Base-by-base conservation (phyloP, 2,113 vertebrate genomes). In the Bos javanicus region DNA sequence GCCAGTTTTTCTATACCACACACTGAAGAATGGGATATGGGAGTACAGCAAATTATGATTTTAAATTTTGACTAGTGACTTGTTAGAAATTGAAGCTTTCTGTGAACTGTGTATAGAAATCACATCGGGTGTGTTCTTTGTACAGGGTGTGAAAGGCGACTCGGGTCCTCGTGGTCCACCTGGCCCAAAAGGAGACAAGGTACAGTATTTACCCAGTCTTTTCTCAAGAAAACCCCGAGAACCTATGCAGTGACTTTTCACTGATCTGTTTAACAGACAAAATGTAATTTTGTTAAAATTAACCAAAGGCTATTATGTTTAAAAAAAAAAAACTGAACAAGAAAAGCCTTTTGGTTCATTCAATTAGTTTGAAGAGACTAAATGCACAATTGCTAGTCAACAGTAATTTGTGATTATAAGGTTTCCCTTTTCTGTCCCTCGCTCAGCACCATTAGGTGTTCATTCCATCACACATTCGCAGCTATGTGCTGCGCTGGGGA, bases 181-280 rank as follows among this genome's bases (percentile, higher is more conserved):
- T 96, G 99, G 99, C 96, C 98, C 98, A 3, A 99, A 99, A 99
- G 99, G 99, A 99, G 99, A 99, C 98, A 99, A 99, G 99, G 99
- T 99, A 99, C 87, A 9, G 59, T 52, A 28, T 94, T 74, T 54
- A 26, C 48, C 13, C 28, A 5, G 19, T 17, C 30, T 87, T 80
- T 91, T 60, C 64, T 95, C 57, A 96, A 92, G 60, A 93, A 94
- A 93, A 81, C 23, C 2, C 33, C 50, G 3, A 50, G 39, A 94
- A 91, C 6, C 14, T 88, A 19, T n/a, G 16, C 25, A 57, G 12
- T 43, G 14, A 91, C 30, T 92, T 88, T 76, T 97, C 59, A 33
- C 26, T 67, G 71, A 80, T 39, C 21, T 2, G 4, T 81, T 59
- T 89, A 85, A 64, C 33, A 83, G 15, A 19, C 57, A 43, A 78